Conservation (phyloP, 2,888 invertebrate genomes). For the Phrixothrix hirtus region DNA sequence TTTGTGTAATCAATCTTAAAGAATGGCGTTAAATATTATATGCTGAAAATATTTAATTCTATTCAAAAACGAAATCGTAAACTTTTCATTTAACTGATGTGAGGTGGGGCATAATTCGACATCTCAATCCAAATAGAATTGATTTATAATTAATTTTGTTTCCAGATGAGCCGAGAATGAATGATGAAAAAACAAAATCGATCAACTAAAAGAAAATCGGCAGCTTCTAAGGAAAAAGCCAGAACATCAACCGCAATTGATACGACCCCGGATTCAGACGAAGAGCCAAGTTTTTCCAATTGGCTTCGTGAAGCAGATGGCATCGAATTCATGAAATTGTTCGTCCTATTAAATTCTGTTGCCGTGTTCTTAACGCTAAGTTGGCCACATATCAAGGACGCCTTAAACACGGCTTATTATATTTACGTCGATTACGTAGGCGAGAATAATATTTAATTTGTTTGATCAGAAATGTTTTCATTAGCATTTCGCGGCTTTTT, state of each 20-base stretch:
- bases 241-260: not conserved
- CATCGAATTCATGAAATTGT: conserved; percentile 77
- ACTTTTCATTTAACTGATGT: too few relatives aligned
- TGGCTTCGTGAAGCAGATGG: conserved; percentile 64
- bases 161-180: not conserved
- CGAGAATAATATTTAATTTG: conserved; percentile 1
- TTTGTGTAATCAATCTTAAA: too few relatives aligned
- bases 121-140: too few relatives aligned
- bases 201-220: not conserved
- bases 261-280: conserved; percentile 41
- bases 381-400: conserved; percentile 72
- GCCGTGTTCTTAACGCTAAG: conserved; percentile 72
- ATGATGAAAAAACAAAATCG: conserved; percentile 12
- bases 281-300: conserved; percentile 47
- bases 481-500: conserved; percentile 66
- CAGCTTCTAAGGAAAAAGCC: not conserved
- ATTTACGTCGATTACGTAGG: conserved; percentile 41
- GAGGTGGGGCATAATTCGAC: too few relatives aligned
- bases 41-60: too few relatives aligned
- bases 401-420: conserved; percentile 57
- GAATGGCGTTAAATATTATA: too few relatives aligned
- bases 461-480: conserved; percentile 61
- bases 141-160: too few relatives aligned
- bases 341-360: conserved; percentile 76
- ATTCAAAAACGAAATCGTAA: too few relatives aligned